Percentiles rank a stretch among this genome's conserved stretches.
Conservation (phyloP, 2,797 vertebrate species). For the Micromesistius poutassou region DNA sequence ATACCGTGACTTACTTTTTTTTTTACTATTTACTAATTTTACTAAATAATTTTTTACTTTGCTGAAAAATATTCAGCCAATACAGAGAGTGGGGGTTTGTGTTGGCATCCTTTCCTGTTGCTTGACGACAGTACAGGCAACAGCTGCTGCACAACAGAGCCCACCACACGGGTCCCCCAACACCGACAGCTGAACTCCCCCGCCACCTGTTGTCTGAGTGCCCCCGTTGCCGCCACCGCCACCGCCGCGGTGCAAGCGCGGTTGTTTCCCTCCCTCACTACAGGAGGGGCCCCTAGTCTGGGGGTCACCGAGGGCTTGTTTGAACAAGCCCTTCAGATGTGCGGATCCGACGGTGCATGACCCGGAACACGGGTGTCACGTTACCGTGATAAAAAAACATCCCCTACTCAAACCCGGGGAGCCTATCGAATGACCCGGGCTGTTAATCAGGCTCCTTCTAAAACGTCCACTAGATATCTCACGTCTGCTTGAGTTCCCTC, state of each 20-base stretch:
- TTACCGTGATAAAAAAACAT: background rate
- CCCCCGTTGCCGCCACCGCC: slow-evolving; percentile 8
- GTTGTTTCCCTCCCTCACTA: slow-evolving; percentile 6
- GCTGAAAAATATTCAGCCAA: background rate
- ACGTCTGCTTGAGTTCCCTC: background rate
- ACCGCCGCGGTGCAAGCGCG: slow-evolving; percentile 23
- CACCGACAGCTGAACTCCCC: slow-evolving; percentile 46
- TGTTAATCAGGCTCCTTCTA: background rate
- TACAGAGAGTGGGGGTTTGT: background rate
- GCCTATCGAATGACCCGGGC: background rate
- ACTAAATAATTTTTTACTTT: background rate
- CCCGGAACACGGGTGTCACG: slow-evolving; percentile 1
- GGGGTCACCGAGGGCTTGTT: slow-evolving; percentile 48
- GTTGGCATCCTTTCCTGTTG: background rate
- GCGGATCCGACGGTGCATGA: slow-evolving; percentile 42
- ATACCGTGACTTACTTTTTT: too few species aligned
- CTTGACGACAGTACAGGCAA: background rate
- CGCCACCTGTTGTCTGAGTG: slow-evolving; percentile 59
- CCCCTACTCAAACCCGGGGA: background rate
- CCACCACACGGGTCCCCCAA: slow-evolving; percentile 8
- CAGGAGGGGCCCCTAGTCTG: slow-evolving; percentile 17
- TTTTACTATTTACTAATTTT: too few species aligned
- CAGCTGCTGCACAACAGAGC: slow-evolving; percentile 43
- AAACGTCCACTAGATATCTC: background rate
- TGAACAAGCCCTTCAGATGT: slow-evolving; percentile 39